Base-by-base conservation (phyloP, 2,113 vertebrate species). In the Urocolius indicus region DNA sequence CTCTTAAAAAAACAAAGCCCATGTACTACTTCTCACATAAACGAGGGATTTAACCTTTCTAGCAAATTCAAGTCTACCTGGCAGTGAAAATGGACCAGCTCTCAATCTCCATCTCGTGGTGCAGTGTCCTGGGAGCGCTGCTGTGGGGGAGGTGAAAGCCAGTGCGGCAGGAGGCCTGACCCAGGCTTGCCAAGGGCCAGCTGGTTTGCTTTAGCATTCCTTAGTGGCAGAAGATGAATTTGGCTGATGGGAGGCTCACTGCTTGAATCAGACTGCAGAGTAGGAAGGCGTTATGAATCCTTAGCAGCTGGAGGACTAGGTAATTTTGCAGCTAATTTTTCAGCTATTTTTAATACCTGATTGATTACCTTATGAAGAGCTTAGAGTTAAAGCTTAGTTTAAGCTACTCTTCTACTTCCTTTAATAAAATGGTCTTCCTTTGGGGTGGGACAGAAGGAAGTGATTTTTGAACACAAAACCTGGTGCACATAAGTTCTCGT, bases 281-380 rank as follows among this genome's bases (percentile, higher is more conserved):
- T 54, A 58, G 84, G 62, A 54, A 41, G 29, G n/a, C 3, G 2
- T 82, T 85, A 29, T 29, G 85, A 90, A 72, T 94, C 62, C 21
- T 14, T 24, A 84, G 87, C 71, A 82, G 80, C 81, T 90, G 94
- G 76, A 93, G 72, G 59, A 81, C 43, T 71, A 36, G 69, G 89
- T 54, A 84, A 93, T 89, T 94, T 86, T 78, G 59, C 69, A 75
- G 54, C 36, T 87, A 32, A 48, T 78, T 80, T 84, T 94, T 84
- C 48, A 51, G 34, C 13, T 49, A 29, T 4, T 90, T 52, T 84
- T 55, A 83, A 45, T 63, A 19, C 17, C 24, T 94, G 63, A 72
- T 11, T 80, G 59, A 84, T 94, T 77, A 46, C 30, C 13, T 92
- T 57, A 29, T 29, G 30, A 76, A 46, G 27, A 71, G 24, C 26